These are phyloP conservation scores for Pangasius krempfi DNA, from an alignment of 2,797 vertebrate species.

Conservation along the genomic window DNA sequence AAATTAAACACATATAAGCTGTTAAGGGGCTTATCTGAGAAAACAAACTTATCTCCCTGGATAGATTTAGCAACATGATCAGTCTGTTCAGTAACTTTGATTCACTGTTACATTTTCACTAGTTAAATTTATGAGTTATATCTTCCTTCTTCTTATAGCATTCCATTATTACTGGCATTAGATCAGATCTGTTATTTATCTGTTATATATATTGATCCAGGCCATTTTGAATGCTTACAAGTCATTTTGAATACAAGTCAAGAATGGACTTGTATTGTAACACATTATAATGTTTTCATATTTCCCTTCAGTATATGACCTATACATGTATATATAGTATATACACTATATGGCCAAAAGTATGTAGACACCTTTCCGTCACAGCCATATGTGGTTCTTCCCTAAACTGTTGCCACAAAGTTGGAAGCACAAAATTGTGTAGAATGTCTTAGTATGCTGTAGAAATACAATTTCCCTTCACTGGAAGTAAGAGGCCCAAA, in stretches of 20 bases:
- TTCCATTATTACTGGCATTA: neutral
- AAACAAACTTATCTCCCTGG: slow-evolving; percentile 17
- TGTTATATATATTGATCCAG: no score
- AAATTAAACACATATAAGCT: slow-evolving; percentile 36
- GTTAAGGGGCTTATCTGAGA: slow-evolving; percentile 21
- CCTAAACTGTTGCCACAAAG: neutral
- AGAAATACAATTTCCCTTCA: neutral
- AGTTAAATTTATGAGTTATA: slow-evolving; percentile 6
- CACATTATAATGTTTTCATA: neutral
- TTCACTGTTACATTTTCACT: neutral
- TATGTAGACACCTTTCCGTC: neutral
- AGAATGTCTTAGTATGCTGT: neutral
- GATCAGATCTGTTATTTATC: slow-evolving; percentile 6
- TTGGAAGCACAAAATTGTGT: neutral
- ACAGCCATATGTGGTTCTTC: neutral
- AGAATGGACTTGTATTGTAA: neutral
- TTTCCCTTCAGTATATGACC: neutral
- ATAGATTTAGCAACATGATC: slow-evolving; percentile 14
- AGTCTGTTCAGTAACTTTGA: neutral
- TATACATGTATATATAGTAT: neutral
- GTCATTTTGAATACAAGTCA: neutral
- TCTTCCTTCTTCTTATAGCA: no score
- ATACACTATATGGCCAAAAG: neutral
- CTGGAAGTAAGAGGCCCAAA: neutral
- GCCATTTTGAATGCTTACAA: neutral